Evolutionary conservation across 2,113 vertebrate genomes (phyloP).

Genomic region (Notarius quadriscutis): DNA sequence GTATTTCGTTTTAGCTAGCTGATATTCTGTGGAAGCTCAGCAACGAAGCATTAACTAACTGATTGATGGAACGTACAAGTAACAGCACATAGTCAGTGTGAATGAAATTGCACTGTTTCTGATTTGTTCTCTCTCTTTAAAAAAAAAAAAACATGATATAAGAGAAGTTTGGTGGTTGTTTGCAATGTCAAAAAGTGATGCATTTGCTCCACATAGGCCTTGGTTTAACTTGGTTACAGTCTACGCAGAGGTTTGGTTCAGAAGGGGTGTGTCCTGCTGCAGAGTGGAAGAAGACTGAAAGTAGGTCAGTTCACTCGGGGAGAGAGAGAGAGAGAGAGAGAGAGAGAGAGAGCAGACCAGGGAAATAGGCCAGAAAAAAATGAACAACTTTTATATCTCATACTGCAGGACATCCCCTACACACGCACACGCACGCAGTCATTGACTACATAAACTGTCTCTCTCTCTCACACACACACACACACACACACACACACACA

Average conservation of each 20-base stretch:
- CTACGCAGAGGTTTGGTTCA: slow-evolving; percentile 3
- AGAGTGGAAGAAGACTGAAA: slow-evolving; percentile 37
- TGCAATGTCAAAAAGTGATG: background rate
- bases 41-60: background rate
- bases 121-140: background rate
- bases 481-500: background rate
- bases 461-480: background rate
- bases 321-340: background rate
- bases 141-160: background rate
- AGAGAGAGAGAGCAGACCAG: background rate
- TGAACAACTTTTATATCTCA: background rate
- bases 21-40: background rate
- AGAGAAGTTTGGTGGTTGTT: background rate
- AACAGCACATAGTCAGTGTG: background rate
- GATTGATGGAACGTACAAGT: background rate
- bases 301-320: slow-evolving; percentile 48
- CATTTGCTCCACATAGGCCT: background rate
- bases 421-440: background rate
- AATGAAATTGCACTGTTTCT: background rate
- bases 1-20: background rate
- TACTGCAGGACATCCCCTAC: slow-evolving; percentile 14
- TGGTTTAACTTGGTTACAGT: background rate
- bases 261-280: slow-evolving; percentile 28
- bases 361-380: background rate
- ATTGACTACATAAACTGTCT: background rate